phyloP scores from a whole-genome alignment of 2,113 vertebrate genomes.

The Dunckerocampus dactyliophorus region DNA sequence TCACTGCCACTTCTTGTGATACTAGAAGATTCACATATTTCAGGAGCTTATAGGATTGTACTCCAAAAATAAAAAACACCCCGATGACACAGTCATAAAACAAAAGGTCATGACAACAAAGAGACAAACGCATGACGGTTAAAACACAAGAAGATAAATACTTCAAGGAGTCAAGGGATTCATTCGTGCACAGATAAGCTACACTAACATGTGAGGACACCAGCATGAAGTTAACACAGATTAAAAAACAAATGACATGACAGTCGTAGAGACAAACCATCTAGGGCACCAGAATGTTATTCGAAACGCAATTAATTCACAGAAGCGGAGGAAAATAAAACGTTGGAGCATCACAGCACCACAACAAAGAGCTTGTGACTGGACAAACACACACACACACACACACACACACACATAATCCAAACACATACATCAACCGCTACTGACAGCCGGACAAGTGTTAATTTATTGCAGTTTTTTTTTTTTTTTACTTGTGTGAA shows the following conservation, averaged over 20 bases:
- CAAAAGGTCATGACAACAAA: constrained; percentile 47
- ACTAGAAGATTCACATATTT: no score
- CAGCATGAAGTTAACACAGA: neutral
- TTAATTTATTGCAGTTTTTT: constrained; percentile 64
- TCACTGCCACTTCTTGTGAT: no score
- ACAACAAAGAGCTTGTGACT: neutral
- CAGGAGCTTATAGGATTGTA: no score
- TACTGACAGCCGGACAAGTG: neutral
- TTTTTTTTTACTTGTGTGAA: constrained; percentile 14
- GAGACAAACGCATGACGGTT: constrained; percentile 23
- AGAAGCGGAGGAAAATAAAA: constrained; percentile 41
- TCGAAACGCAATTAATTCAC: constrained; percentile 5
- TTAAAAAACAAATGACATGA: constrained; percentile 9
- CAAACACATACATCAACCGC: neutral
- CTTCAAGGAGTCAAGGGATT: no score
- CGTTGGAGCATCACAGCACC: constrained; percentile 34
- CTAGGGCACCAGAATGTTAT: neutral
- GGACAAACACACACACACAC: constrained; percentile 20
- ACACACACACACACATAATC: constrained; percentile 11
- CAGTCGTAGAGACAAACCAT: constrained; percentile 16
- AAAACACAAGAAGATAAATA: constrained; percentile 1
- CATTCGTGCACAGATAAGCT: no score
- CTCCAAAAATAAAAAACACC: no score
- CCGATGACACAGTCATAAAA: constrained; percentile 54
- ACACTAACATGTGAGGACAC: no score